A percentile compares a stretch with the other conserved stretches of the same genome.
Conservation (phyloP, 2,797 vertebrate species). For the Toxotes lorentzi region DNA sequence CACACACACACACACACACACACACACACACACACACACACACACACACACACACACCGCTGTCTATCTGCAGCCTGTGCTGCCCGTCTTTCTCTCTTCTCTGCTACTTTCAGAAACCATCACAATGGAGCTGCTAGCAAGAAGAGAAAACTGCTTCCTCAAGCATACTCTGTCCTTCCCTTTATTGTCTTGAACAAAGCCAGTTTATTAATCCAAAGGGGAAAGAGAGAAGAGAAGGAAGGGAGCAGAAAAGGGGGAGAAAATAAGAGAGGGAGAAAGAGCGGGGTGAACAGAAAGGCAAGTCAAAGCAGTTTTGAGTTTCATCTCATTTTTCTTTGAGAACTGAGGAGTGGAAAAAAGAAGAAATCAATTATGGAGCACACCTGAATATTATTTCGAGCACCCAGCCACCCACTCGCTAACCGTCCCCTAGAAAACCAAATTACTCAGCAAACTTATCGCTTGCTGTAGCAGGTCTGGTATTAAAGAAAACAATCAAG, state of each 20-base stretch:
- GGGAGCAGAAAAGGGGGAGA: slow-evolving; percentile 25
- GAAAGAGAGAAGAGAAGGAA: slow-evolving; percentile 62
- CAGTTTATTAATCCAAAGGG: slow-evolving; percentile 87
- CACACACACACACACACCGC: slow-evolving; percentile 28
- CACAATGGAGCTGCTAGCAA: slow-evolving; percentile 76
- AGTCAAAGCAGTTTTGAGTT: slow-evolving; percentile 87
- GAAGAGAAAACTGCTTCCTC: slow-evolving; percentile 83
- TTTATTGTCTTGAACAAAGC: slow-evolving; percentile 88
- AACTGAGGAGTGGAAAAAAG: slow-evolving; percentile 86
- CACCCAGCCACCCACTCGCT: slow-evolving; percentile 82
- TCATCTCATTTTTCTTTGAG: slow-evolving; percentile 87
- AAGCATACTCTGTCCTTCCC: slow-evolving; percentile 76
- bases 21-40: slow-evolving; percentile 26
- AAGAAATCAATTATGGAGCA: slow-evolving; percentile 98
- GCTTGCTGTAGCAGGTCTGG: slow-evolving; percentile 98
- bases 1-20: slow-evolving; percentile 17
- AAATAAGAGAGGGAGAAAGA: slow-evolving; percentile 45
- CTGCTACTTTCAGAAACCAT: slow-evolving; percentile 64
- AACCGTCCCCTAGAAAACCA: slow-evolving; percentile 89
- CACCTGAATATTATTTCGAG: slow-evolving; percentile 99
- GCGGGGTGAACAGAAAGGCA: slow-evolving; percentile 78
- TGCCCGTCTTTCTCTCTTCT: slow-evolving; percentile 55
- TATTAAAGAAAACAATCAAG: slow-evolving; percentile 99
- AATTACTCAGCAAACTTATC: slow-evolving; percentile 99
- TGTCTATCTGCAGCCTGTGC: slow-evolving; percentile 49